phyloP scores from a whole-genome alignment of 2,888 invertebrate species.

The Brachypalpus laphriformis region DNA sequence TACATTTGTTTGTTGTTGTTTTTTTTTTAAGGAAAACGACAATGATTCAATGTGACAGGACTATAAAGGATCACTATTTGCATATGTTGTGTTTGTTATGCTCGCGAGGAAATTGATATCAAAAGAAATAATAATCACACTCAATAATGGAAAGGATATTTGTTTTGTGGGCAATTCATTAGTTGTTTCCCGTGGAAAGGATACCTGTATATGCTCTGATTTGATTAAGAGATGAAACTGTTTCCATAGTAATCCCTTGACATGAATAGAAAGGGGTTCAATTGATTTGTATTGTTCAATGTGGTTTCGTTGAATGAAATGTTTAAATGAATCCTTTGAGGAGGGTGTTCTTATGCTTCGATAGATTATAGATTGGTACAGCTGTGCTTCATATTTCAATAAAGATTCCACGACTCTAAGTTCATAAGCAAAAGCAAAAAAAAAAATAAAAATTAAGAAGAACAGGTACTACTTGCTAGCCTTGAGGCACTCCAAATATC shows the following conservation, averaged over 20 bases:
- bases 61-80: conserved; percentile 56
- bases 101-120: conserved; percentile 59
- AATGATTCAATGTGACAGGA: conserved; percentile 68
- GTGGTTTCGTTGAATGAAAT: neutral
- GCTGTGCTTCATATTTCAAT: too few species aligned
- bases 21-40: conserved; percentile 28
- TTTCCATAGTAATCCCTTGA: conserved; percentile 19
- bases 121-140: conserved; percentile 47
- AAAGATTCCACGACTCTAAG: too few species aligned
- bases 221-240: conserved; percentile 60
- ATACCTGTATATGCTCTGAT: neutral
- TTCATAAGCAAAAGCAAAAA: neutral
- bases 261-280: neutral
- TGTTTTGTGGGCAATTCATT: conserved; percentile 70
- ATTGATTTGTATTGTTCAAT: conserved; percentile 5
- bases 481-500: neutral
- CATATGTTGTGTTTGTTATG: conserved; percentile 50
- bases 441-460: neutral
- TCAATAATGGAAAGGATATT: conserved; percentile 56
- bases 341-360: neutral
- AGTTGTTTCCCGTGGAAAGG: conserved; percentile 39
- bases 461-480: neutral
- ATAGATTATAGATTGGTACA: too few species aligned
- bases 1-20: conserved; percentile 23
- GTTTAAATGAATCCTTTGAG: neutral